Base-by-base conservation (phyloP, 2,113 vertebrate species). In the Ornithorhynchus anatinus region DNA sequence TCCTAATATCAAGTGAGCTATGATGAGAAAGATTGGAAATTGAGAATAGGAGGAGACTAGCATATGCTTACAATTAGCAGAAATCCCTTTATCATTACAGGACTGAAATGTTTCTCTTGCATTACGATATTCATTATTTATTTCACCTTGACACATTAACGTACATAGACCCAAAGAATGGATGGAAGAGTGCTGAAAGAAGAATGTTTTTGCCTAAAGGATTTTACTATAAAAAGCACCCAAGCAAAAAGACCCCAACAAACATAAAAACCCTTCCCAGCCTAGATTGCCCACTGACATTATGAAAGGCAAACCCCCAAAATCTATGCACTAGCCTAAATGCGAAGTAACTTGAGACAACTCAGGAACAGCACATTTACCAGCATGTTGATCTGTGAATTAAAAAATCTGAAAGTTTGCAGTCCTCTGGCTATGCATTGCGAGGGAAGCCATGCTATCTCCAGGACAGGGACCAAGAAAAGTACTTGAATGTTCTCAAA, bases 291-390 rank as follows among this genome's bases (percentile, higher is more conserved):
- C 32, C 1, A 2, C 3, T 15, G 8, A 33, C 25, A 54, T 54
- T 11, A 56, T 8, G 59, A 56, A 17, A 77, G 63, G 45, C 6
- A 72, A 47, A 7, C 29, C 52, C 19, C 60, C 38, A 29, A 74
- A 75, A 79, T 70, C 38, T 63, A 36, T 59, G 64, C 45, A 39
- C 54, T 67, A 37, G 19, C 3, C n/a, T 64, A 62, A 54, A 70
- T 58, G 37, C 54, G 23, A 52, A 71, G 69, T 29, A 42, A 2
- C 35, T 37, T 22, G 27, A 52, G 72, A 39, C 64, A 39, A 40
- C 20, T 65, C 7, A 67, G 22, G 51, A 69, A 71, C 4, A 74
- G n/a, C 6, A 6, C 4, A 20, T 37, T 2, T 29, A 20, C n/a
- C 8, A 31, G 14, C n/a, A 63, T 33, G 17, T 22, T 50, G 2